Evolutionary conservation across 2,113 vertebrate species (phyloP), one percentile per base, ranked within the genome.

Genomic region (Glareola pratincola): DNA sequence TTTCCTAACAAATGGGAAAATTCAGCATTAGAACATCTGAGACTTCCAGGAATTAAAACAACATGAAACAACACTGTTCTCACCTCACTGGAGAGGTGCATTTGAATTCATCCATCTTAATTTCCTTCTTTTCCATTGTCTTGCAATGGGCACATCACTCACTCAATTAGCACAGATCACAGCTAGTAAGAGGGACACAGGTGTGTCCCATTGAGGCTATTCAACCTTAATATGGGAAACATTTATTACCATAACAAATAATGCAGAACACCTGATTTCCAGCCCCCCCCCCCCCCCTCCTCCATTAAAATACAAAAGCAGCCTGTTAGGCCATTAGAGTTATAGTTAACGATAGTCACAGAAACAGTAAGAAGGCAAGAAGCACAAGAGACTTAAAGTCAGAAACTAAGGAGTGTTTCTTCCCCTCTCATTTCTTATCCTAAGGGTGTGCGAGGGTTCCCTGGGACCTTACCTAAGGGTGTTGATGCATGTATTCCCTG

Each of bases 81-180:
- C 43, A 60, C 19, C 12, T 88, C 9, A 1, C 51, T 56, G 34
- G 45, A 87, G 43, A 85, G 36, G 14, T 78, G 14, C 34, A 45
- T 93, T 94, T 91, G 36, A 85, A 93, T 94, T 85, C 26, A 91
- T 95, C 84, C 30, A 32, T 96, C 84, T 95, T 95, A 2, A 78
- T 95, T 95, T 94, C 29, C 24, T 60, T 60, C 32, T 89, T 92
- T 93, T 82, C 79, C 41, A 37, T 45, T 62, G 69, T 87, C 73
- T 93, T 94, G 87, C 48, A 39, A 18, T 36, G 34, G 12, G 43
- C 1, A 0, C 60, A 90, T 83, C 36, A 78, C 36, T 92, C 64
- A 74, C 51, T 72, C 57, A 82, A 48, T 88, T 91, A 94, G 48
- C 47, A 76, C 43, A 51, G 73, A 59, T 54, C 56, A 54, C 30